A percentile compares a stretch with the other conserved stretches of the same genome.
Conservation (phyloP, 2,113 vertebrate species). For the Pterocles burchelli region DNA sequence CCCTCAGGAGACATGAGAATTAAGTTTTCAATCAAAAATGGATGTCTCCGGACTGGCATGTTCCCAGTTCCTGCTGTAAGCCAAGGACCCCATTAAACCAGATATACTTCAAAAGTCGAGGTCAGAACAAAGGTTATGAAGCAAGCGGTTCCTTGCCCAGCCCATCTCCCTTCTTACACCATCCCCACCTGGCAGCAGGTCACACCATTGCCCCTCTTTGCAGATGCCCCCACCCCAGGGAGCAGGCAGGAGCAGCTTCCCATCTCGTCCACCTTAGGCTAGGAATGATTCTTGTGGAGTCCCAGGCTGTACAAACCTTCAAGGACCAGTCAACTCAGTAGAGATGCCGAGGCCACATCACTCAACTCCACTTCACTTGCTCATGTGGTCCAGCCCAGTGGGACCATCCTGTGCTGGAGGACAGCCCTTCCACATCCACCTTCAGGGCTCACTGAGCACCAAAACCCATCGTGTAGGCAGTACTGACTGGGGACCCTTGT, state of each 20-base stretch:
- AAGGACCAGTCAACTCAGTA: rapidly evolving
- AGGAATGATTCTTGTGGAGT: neutral
- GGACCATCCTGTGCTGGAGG: neutral
- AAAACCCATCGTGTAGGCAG: rapidly evolving
- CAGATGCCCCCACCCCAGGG: no score
- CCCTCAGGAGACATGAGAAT: neutral
- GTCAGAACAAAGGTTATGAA: neutral
- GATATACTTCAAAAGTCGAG: neutral
- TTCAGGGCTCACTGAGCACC: neutral
- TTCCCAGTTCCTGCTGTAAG: conserved; percentile 13
- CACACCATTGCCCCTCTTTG: neutral
- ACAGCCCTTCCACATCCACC: rapidly evolving
- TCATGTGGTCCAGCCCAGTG: neutral
- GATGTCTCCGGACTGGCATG: neutral
- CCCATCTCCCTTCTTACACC: rapidly evolving
- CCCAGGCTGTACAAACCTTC: neutral
- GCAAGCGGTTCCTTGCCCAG: neutral
- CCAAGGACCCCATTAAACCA: neutral
- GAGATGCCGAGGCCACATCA: rapidly evolving
- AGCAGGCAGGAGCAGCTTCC: neutral
- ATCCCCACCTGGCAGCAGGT: neutral
- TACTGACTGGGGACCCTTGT: no score
- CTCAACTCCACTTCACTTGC: rapidly evolving
- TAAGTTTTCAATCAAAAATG: neutral
- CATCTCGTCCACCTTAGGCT: neutral